Evolutionary conservation across 2,888 invertebrate species (phyloP), one percentile per base, ranked within the genome.

Genomic region (Dryobota labecula): DNA sequence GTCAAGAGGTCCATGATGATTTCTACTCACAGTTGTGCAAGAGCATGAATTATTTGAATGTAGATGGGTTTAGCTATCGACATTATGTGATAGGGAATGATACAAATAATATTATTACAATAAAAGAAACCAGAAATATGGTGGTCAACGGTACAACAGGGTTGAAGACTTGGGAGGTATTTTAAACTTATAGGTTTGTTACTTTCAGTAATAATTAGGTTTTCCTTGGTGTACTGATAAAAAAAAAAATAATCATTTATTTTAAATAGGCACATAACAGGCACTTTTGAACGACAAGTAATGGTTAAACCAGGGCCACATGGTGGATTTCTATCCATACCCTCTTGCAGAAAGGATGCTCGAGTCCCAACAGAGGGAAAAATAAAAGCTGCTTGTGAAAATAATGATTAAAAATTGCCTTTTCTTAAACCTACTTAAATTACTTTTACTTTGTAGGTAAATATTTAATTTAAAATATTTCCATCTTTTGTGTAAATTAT

Each of bases 111-210:
- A 89, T 93, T 47, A 91, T 98, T 45, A 97, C 96, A 20, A 91
- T 98, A 64, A 96, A 97, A 83, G 98, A 98, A 92, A 98, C 97
- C 72, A 96, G 96, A 70, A 97, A 96, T 88, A 96, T 98, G 88
- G 97, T 98, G 81, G 96, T 97, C 0, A 96, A 97, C 90, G 98
- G 98, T 41, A 98, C 98, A 30, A 98, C 98, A 24, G 98, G 98
- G 38, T 94, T 98, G 83, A 97, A 97, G 83, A 97, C 97, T 85
- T 98, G 98, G 98, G 97, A 98, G 96, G 97, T 97, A 93, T 84
- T 70, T 72, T 43, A 64, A 68, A 38, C 15, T 64, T 58, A 36
- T 73, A 78, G 63, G 65, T 82, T 78, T 82, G 72, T 77, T 20
- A n/a, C 33, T 72, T 74, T 54, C 15, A 2, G 13, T 71, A 24